These are phyloP conservation scores for Pteromalus puparum DNA, from an alignment of 1,140 invertebrate species.

Conservation along the genomic window DNA sequence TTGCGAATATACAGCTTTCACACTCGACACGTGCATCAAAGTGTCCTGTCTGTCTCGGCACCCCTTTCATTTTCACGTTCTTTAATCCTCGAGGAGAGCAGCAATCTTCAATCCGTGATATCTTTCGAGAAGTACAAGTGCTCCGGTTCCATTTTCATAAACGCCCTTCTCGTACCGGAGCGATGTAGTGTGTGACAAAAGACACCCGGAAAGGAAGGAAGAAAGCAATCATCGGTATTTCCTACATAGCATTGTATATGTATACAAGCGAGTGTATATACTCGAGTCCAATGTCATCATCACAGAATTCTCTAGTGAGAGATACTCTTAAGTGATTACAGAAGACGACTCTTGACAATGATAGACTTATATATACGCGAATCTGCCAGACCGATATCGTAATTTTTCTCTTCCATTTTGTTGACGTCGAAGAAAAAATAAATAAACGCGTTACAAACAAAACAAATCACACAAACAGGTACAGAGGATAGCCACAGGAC, in stretches of 20 bases:
- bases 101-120: neutral
- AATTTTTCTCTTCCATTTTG: too few species aligned
- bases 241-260: neutral
- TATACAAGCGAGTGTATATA: neutral
- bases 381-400: too few species aligned
- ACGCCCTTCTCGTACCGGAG: neutral
- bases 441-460: neutral
- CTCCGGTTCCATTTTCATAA: constrained; percentile 42
- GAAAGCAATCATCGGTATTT: constrained; percentile 15
- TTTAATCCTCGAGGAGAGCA: neutral
- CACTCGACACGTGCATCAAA: too few species aligned
- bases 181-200: neutral
- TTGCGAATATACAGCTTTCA: too few species aligned
- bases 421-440: neutral
- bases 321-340: constrained; percentile 40
- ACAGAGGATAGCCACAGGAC: neutral
- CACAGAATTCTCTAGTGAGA: neutral
- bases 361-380: neutral
- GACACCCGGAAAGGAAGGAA: neutral
- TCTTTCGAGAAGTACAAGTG: neutral
- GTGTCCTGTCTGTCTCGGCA: too few species aligned
- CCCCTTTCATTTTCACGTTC: neutral
- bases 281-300: constrained; percentile 23
- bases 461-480: neutral
- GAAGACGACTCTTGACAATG: neutral